phyloP scores from a whole-genome alignment of 1,140 invertebrate genomes.

The Lineus longissimus region DNA sequence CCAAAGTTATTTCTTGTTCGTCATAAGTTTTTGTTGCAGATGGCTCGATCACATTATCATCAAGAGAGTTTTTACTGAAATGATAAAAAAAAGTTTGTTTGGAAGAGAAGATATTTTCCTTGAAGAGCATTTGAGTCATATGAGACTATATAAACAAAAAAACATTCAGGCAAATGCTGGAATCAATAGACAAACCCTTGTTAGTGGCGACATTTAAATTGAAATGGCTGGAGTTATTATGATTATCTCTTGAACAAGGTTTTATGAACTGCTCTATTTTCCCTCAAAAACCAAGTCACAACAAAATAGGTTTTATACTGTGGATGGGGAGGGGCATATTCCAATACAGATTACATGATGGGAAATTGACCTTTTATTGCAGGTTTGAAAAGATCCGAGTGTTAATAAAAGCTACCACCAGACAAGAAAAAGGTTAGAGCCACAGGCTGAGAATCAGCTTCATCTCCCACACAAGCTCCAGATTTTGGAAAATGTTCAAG shows the following conservation, averaged over 20 bases:
- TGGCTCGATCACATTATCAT: conserved; percentile 72
- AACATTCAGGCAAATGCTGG: background rate
- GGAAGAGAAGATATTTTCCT: conserved; percentile 12
- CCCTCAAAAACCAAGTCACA: background rate
- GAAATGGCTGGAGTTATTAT: background rate
- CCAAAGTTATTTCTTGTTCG: conserved; percentile 15
- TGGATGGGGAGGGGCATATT: too few relatives aligned
- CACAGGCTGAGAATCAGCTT: too few relatives aligned
- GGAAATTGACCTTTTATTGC: too few relatives aligned
- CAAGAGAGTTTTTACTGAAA: conserved; percentile 74
- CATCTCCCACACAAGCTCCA: too few relatives aligned
- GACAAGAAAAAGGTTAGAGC: too few relatives aligned
- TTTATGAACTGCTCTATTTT: background rate
- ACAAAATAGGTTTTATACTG: too few relatives aligned
- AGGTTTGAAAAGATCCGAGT: too few relatives aligned
- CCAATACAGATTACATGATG: too few relatives aligned
- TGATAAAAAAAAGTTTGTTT: conserved; percentile 11
- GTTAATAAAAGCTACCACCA: too few relatives aligned
- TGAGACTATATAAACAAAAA: background rate
- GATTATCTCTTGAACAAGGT: background rate
- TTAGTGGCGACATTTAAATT: background rate
- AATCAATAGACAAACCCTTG: background rate
- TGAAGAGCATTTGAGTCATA: background rate
- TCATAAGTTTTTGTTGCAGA: conserved; percentile 6
- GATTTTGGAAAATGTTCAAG: too few relatives aligned